Base-by-base conservation (phyloP, 1,140 invertebrate species). In the Zaprionus taronus region DNA sequence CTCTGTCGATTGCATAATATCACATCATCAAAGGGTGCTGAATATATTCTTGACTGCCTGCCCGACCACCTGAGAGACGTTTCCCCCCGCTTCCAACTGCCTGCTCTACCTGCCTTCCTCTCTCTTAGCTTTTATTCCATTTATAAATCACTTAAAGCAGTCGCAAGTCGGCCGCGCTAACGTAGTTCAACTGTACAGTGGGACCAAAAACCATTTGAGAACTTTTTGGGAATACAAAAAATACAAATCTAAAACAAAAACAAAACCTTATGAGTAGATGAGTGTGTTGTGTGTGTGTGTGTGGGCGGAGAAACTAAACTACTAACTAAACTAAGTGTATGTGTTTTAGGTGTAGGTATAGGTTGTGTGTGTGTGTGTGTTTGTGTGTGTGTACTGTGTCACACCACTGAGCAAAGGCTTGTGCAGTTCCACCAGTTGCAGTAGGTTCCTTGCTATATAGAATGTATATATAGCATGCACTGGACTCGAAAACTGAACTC, bases 351-450 rank as follows among this genome's bases (percentile, higher is more conserved):
- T 34, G 4, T 34, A 34, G 31, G 31, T 28, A 7, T 75, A 49
- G 51, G 79, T 79, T 79, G 49, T 62, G 60, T 69, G 60, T 60
- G 22, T 55, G 61, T 82, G 72, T 28, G 28, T 28, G 28, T 28
- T 7, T 63, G 60, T 56, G 64, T 77, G 63, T 60, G 20, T 76
- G 55, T 64, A 53, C 49, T 64, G 49, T 61, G 64, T 17, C 75
- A 44, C 70, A 82, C 76, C 82, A 85, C 82, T 85, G 83, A 84
- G 83, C 75, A 79, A 84, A 84, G 28, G 49, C 24, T 38, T 38
- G 56, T 22, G 20, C 11, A 17, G 31, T 15, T 34, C 34, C 34
- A 41, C 24, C 71, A 68, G 34, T 26, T 41, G 63, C 56, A n/a
- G 7, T 22, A 72, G 28, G 28, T 61, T 41, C 47, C 47, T 55